Evolutionary conservation across 2,113 vertebrate species (phyloP), one percentile per base, ranked within the genome.

Genomic region (Passer montanus): DNA sequence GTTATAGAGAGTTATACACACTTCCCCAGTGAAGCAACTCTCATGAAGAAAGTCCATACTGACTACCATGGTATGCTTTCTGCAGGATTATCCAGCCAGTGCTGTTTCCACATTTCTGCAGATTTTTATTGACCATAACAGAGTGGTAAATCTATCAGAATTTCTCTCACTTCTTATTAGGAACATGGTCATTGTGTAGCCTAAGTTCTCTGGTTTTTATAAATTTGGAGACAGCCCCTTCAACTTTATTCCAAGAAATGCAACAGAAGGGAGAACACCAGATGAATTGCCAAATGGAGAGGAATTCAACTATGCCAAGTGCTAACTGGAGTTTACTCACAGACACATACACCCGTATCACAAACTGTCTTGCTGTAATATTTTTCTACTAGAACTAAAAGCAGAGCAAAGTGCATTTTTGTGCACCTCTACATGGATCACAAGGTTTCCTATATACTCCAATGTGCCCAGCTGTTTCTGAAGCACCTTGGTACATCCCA

Each of bases 241-340:
- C 62, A 87, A 3, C 62, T 87, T 91, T 86, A 93, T 93, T 91
- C 68, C 59, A 39, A 77, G 68, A 67, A 83, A 70, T 60, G 60
- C 35, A 93, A n/a, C 88, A 95, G 87, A 93, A 85, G 82, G 78
- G 59, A 95, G 90, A 95, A 39, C 56, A 90, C 78, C 90, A 93
- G 91, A 91, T 83, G 90, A 95, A 67, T 90, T 95, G 67, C 82
- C 93, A 96, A 97, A 93, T 93, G 82, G 90, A 81, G 82, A 81
- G 63, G 72, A 82, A 77, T 77, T 75, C 59, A 62, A 74, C 43
- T 19, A 47, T 80, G 92, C 82, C 89, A 95, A 90, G 67, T 63
- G 72, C 78, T 95, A 39, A 80, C 70, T 76, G 63, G 84, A 90
- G 75, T 97, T 97, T 93, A 94, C 69, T 94, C 86, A 64, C 68